These are phyloP conservation scores for Sturnira hondurensis DNA, from an alignment of 2,113 vertebrate species.

Conservation along the genomic window DNA sequence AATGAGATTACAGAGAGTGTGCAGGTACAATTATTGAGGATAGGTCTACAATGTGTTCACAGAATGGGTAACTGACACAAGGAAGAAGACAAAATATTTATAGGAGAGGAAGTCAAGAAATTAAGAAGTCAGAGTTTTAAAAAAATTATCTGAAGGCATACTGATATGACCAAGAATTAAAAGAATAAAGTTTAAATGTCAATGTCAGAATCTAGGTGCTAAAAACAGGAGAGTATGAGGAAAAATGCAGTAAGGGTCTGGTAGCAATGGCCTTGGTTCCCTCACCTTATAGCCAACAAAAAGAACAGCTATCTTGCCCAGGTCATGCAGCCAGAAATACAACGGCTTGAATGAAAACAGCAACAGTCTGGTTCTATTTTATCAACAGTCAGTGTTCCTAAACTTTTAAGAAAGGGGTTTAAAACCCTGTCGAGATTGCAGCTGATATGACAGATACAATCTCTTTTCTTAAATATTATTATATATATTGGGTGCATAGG, in stretches of 20 bases:
- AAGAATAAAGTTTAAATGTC: neutral
- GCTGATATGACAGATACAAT: too few species aligned
- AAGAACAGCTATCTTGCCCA: neutral
- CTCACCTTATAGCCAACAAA: neutral
- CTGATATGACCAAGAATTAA: neutral
- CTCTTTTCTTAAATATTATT: too few species aligned
- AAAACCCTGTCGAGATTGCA: neutral
- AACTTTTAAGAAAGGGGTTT: neutral
- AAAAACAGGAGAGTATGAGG: slow-evolving; percentile 1
- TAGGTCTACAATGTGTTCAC: neutral
- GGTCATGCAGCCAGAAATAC: neutral
- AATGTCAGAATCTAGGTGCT: neutral
- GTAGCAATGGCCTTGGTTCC: neutral
- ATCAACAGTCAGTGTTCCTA: neutral
- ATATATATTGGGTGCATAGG: too few species aligned
- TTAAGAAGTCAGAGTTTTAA: neutral
- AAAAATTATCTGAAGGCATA: neutral
- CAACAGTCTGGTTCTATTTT: neutral
- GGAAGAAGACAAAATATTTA: neutral
- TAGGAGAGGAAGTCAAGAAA: neutral
- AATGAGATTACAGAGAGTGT: neutral
- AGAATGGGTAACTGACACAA: neutral
- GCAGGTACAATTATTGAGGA: neutral
- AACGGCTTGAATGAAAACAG: neutral
- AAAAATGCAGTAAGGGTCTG: neutral